Conservation (phyloP, 2,113 vertebrate species). For the Rhombomys opimus region DNA sequence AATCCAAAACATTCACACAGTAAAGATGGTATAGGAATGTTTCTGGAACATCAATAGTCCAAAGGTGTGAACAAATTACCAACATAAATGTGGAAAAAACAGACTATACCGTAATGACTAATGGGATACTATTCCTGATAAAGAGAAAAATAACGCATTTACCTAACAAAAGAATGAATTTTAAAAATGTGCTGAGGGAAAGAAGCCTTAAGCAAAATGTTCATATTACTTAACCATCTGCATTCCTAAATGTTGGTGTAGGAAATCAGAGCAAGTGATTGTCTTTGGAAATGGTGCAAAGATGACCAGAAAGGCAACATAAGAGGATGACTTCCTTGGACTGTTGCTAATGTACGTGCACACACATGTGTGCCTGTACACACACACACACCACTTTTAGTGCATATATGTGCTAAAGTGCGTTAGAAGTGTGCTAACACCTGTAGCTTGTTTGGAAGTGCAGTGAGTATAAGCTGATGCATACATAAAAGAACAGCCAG, state of each 20-base stretch:
- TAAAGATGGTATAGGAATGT: not conserved
- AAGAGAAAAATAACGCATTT: not conserved
- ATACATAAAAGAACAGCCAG: too few relatives aligned
- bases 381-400: not conserved
- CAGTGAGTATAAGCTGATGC: not conserved
- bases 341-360: not conserved
- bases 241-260: not conserved
- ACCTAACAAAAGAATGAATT: not conserved
- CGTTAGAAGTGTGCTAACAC: not conserved
- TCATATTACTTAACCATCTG: not conserved
- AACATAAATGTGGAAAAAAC: not conserved
- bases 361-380: not conserved
- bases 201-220: conserved; percentile 8
- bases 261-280: not conserved
- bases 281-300: not conserved
- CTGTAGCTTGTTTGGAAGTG: not conserved
- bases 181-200: not conserved
- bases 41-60: not conserved
- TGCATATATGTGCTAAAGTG: not conserved
- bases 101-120: not conserved
- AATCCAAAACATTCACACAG: not conserved
- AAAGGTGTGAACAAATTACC: not conserved
- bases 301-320: not conserved
- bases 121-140: not conserved
- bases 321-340: not conserved